Conservation (phyloP, 2,797 vertebrate species). For the Meda fulgida region DNA sequence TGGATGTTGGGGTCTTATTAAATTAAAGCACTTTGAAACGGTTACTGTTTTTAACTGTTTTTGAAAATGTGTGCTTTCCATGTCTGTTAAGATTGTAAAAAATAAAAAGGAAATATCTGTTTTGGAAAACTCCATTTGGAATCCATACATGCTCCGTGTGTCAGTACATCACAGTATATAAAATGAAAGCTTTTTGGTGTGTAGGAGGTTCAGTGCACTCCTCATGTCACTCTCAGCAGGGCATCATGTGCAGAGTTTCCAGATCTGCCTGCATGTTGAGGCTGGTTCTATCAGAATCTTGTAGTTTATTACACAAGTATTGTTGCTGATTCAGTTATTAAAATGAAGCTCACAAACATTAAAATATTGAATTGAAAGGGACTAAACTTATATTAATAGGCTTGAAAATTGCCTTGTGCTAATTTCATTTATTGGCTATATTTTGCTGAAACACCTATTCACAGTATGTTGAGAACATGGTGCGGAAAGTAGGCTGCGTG, state of each 20-base stretch:
- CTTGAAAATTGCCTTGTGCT: not conserved
- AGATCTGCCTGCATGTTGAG: not conserved
- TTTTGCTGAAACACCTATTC: not conserved
- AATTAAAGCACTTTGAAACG: constrained; percentile 53
- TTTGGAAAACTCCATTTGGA: constrained; percentile 31
- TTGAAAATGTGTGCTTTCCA: not conserved
- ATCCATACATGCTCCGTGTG: not conserved
- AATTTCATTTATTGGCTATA: no score
- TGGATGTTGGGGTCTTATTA: constrained; percentile 20
- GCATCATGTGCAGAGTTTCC: not conserved
- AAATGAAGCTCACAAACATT: not conserved
- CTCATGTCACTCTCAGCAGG: not conserved
- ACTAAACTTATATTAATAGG: not conserved
- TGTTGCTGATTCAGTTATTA: not conserved
- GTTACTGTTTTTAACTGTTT: constrained; percentile 46
- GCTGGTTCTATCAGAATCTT: not conserved
- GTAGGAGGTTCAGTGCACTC: not conserved
- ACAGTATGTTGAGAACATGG: not conserved
- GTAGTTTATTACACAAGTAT: not conserved
- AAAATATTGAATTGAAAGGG: not conserved
- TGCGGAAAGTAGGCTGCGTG: not conserved
- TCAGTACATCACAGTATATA: not conserved
- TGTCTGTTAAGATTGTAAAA: constrained; percentile 42
- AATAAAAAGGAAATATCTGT: constrained; percentile 42
- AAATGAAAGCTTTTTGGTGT: not conserved